phyloP scores from a whole-genome alignment of 2,888 invertebrate genomes.

The Cenopis cana region DNA sequence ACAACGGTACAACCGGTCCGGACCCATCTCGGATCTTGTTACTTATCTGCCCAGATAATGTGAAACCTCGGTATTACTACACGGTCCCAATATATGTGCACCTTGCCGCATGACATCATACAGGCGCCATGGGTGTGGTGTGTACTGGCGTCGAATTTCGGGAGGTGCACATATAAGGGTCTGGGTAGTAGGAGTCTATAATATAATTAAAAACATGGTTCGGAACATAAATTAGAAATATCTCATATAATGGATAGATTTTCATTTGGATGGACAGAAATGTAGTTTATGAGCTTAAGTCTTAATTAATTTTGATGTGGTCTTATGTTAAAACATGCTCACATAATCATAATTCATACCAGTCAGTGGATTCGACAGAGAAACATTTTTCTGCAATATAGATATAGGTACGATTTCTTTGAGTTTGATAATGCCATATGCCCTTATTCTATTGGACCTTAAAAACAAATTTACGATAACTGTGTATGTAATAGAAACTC shows the following conservation, averaged over 20 bases:
- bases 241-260: slow-evolving; percentile 1
- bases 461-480: too few species aligned
- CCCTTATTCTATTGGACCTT: too few species aligned
- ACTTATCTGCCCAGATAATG: slow-evolving; percentile 33
- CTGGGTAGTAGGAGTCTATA: slow-evolving; percentile 26
- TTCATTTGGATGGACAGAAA: slow-evolving; percentile 1
- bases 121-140: too few species aligned
- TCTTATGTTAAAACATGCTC: slow-evolving; percentile 44
- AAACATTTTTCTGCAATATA: background rate
- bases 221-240: slow-evolving; percentile 20
- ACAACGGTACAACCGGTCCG: slow-evolving; percentile 71
- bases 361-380: background rate
- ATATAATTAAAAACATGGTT: slow-evolving; percentile 29
- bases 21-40: slow-evolving; percentile 33
- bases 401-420: too few species aligned
- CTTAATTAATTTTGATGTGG: background rate
- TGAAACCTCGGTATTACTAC: slow-evolving; percentile 28
- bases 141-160: too few species aligned
- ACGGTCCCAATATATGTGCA: too few species aligned
- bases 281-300: slow-evolving; percentile 15
- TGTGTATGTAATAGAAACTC: too few species aligned
- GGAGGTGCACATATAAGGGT: too few species aligned
- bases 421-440: too few species aligned
- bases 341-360: slow-evolving; percentile 40
- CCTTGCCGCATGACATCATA: too few species aligned